Evolutionary conservation across 2,797 vertebrate genomes (phyloP).

Genomic region (Pseudopleuronectes americanus): DNA sequence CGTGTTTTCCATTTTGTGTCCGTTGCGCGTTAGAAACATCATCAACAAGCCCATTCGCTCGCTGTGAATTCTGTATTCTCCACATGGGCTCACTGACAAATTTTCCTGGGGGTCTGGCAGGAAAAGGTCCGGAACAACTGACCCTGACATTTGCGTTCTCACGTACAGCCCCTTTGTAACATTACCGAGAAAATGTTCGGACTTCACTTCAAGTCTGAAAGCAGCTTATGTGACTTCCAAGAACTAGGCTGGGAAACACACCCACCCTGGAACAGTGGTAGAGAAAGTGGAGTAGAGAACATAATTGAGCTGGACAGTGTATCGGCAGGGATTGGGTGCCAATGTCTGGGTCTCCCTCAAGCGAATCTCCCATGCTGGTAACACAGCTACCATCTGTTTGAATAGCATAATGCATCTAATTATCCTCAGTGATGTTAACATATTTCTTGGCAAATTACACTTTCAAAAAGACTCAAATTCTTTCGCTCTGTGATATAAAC

Average conservation of each 20-base stretch:
- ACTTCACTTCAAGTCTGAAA: too few species aligned
- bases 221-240: constrained; percentile 33
- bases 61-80: too few species aligned
- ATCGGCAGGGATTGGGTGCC: constrained; percentile 52
- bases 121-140: too few species aligned
- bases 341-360: constrained; percentile 49
- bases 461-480: constrained; percentile 51
- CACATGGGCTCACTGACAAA: too few species aligned
- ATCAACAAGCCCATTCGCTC: too few species aligned
- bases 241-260: constrained; percentile 50
- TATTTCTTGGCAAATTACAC: constrained; percentile 68
- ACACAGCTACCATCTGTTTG: constrained; percentile 63
- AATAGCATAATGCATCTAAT: constrained; percentile 60
- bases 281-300: constrained; percentile 15
- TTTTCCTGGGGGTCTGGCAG: too few species aligned
- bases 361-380: constrained; percentile 62
- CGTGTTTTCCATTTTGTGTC: too few species aligned
- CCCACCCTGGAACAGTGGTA: constrained; percentile 12
- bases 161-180: background rate
- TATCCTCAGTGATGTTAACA: constrained; percentile 64
- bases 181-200: too few species aligned
- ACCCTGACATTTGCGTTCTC: too few species aligned
- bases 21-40: too few species aligned
- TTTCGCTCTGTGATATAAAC: constrained; percentile 63
- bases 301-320: constrained; percentile 58